Evolutionary conservation across 2,888 invertebrate species (phyloP), one percentile per base, ranked within the genome.

Genomic region (Microplitis manilae): DNA sequence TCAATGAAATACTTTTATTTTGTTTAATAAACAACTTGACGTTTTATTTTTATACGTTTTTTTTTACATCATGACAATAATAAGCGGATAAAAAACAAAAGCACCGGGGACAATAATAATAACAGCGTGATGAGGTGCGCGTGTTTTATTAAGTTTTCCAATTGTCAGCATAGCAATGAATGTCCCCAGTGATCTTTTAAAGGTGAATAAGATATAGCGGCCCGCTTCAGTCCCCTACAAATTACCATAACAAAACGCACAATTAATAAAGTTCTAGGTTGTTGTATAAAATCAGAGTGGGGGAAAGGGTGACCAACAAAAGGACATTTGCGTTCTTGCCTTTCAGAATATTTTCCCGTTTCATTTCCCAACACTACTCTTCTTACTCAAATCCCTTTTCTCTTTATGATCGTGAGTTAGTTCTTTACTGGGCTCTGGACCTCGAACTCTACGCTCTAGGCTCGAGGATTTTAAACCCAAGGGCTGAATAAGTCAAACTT

Each of bases 191-290:
- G 86, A 86, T 85, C 84, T 86, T 88, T 86, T 84, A 85, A 86
- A 86, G 85, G 83, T 75, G 40, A 68, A 38, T 75, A 80, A 69
- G 78, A 77, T 61, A 72, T 70, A 41, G 77, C 61, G 67, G 72
- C 38, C 9, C 75, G 74, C 73, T 81, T 83, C 79, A 79, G 80
- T 83, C 73, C 83, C 77, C 83, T 78, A 77, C 78, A 83, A 85
- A 89, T 89, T 87, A 88, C 86, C 89, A 89, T 89, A 88, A 89
- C 88, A 89, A 89, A 89, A 88, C 86, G 88, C 85, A 86, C 89
- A 89, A 89, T 89, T 89, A 89, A 89, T 88, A 88, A 89, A 89
- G 88, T 89, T 89, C 84, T 83, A 41, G 83, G 82, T 83, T 68
- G 62, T 59, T 59, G 71, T 62, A 68, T 64, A 8, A 39, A 40